Evolutionary conservation across 2,888 invertebrate genomes (phyloP).

Genomic region (Diplolepis rosae): DNA sequence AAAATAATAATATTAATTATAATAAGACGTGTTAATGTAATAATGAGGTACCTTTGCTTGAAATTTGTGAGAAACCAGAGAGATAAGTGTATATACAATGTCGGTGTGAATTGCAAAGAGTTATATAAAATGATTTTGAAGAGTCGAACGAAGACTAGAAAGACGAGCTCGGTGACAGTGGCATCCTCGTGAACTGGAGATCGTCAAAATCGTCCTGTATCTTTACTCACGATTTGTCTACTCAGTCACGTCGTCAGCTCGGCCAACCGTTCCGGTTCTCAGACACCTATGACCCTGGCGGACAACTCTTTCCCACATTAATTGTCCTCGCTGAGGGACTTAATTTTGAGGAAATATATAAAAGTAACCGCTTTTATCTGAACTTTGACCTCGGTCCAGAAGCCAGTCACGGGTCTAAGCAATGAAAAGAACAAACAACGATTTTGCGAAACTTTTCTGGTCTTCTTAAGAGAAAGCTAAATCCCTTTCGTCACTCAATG

Average conservation of each 20-base stretch:
- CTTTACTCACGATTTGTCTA: slow-evolving; percentile 56
- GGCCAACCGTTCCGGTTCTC: slow-evolving; percentile 68
- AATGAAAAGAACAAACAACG: slow-evolving; percentile 38
- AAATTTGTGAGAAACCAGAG: no score
- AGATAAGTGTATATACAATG: no score
- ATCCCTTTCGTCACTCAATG: slow-evolving; percentile 1
- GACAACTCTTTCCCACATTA: slow-evolving; percentile 65
- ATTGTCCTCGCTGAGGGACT: slow-evolving; percentile 53
- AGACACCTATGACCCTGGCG: slow-evolving; percentile 66
- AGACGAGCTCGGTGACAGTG: slow-evolving; percentile 27
- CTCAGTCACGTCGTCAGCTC: slow-evolving; percentile 60
- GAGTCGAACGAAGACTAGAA: slow-evolving; percentile 1
- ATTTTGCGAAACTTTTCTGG: slow-evolving; percentile 49
- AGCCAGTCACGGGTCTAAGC: slow-evolving; percentile 20
- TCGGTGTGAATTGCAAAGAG: no score
- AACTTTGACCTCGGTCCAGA: slow-evolving; percentile 49
- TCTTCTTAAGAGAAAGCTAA: slow-evolving; percentile 48
- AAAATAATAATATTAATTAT: no score
- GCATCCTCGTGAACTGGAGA: slow-evolving; percentile 29
- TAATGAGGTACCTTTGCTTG: no score
- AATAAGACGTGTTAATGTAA: no score
- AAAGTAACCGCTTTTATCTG: slow-evolving; percentile 43
- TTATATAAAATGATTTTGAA: no score
- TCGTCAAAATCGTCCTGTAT: slow-evolving; percentile 25
- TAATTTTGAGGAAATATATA: slow-evolving; percentile 56